Evolutionary conservation across 2,797 vertebrate species (phyloP), one percentile per base, ranked within the genome.

Genomic region (Neostethus bicornis): DNA sequence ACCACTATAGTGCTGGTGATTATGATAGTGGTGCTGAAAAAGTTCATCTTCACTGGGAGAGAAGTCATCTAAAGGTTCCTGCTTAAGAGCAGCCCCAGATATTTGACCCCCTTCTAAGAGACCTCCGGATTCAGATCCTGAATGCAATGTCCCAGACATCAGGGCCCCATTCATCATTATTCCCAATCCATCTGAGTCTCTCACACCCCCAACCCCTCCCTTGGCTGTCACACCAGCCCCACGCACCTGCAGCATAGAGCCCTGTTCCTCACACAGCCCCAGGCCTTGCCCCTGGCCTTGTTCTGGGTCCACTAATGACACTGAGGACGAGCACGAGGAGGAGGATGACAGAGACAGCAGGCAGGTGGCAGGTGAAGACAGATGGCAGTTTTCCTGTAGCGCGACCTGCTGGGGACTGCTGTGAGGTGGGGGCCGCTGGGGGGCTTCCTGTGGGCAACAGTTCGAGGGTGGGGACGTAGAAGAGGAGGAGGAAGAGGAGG

Each of bases 1-100:
- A 46, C 77, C 87, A 41, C 84, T 83, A 55, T 83, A 23, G 46
- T 91, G 92, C 67, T 92, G 93, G 47, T 92, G 93, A 66, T 87
- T 92, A 29, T 81, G 87, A 74, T 94, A 95, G 72, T 93, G 93
- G 77, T 91, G 93, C 71, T 86, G 92, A 79, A 90, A 88, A 75
- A 95, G 90, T 87, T 92, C 92, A 19, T 92, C 91, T 67, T 92
- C 79, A 28, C 91, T 92, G 13, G 84, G 87, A 2, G 92, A 92
- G 71, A 94, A 95, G 70, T 96, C 95, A 0, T 99, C 97, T 29
- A 91, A 73, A 3, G 96, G 96, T 79, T 99, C 96, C 85, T 98
- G 96, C 84, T 98, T 99, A 73, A 98, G 87, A 78, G 91, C 88
- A 4, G 81, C 71, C 81, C 80, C 87, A 3, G 90, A 81, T 87